Conservation (phyloP, 2,797 vertebrate genomes). For the Thamnophis elegans region DNA sequence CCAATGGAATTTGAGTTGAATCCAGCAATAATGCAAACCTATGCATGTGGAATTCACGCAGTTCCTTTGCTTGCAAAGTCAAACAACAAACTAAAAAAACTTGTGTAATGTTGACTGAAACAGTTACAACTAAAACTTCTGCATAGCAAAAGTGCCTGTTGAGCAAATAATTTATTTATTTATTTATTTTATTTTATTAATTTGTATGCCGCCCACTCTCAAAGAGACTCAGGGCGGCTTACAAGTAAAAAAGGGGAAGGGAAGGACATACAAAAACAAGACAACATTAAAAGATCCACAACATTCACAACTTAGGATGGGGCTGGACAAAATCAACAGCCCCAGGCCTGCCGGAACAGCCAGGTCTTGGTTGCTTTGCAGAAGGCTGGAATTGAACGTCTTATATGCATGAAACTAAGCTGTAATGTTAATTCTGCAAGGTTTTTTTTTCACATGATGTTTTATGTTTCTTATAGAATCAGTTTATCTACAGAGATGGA, state of each 20-base stretch:
- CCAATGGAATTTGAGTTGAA: not conserved
- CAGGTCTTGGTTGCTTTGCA: no score
- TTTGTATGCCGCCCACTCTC: no score
- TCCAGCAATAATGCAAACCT: not conserved
- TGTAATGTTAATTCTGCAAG: not conserved
- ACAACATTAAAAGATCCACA: no score
- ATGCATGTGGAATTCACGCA: not conserved
- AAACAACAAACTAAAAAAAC: not conserved
- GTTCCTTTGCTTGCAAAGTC: not conserved
- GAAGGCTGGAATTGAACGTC: no score
- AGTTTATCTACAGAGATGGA: conserved; percentile 90
- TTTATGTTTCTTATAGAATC: conserved; percentile 78
- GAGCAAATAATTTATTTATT: fast-evolving
- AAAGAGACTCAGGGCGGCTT: no score
- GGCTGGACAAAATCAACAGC: no score
- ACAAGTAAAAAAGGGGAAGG: no score
- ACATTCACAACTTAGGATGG: no score
- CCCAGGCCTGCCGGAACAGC: no score
- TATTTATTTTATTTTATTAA: no score
- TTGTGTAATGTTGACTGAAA: no score
- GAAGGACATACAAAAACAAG: no score
- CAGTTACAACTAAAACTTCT: not conserved
- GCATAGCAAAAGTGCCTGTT: not conserved
- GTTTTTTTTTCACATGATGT: not conserved
- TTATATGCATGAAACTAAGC: not conserved